Conservation (phyloP, 2,113 vertebrate genomes). For the Silurus meridionalis region DNA sequence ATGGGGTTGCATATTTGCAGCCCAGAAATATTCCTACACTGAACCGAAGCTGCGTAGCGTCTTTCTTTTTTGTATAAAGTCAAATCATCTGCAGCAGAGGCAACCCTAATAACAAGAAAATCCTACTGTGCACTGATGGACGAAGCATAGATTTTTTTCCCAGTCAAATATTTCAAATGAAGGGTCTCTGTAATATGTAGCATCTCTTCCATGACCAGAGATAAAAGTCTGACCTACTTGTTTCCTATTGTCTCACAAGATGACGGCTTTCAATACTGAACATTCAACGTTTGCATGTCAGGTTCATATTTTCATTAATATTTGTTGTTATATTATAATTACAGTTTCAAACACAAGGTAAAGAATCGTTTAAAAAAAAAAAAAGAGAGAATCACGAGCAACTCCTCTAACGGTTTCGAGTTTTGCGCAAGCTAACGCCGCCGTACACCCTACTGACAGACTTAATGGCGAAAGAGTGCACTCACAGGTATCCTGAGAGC, state of each 20-base stretch:
- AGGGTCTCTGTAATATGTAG: too few relatives aligned
- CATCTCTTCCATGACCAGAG: too few relatives aligned
- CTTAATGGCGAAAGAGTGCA: background rate
- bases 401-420: background rate
- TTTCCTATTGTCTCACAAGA: too few relatives aligned
- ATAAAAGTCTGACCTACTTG: too few relatives aligned
- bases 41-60: background rate
- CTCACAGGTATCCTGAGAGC: conserved; percentile 93
- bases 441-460: background rate
- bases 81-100: background rate
- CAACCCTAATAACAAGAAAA: background rate
- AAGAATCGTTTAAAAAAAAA: too few relatives aligned
- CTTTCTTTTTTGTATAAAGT: background rate
- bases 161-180: too few relatives aligned
- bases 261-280: too few relatives aligned
- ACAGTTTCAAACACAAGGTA: too few relatives aligned
- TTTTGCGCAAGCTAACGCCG: background rate
- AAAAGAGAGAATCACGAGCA: background rate
- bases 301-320: too few relatives aligned
- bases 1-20: background rate
- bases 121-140: background rate
- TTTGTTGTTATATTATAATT: too few relatives aligned
- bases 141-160: background rate
- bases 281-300: too few relatives aligned
- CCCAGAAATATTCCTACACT: background rate